A percentile compares a stretch with the other conserved stretches of the same genome.
Evolutionary conservation across 2,797 vertebrate species (phyloP).

Genomic region (Lepilemur ruficaudatus): DNA sequence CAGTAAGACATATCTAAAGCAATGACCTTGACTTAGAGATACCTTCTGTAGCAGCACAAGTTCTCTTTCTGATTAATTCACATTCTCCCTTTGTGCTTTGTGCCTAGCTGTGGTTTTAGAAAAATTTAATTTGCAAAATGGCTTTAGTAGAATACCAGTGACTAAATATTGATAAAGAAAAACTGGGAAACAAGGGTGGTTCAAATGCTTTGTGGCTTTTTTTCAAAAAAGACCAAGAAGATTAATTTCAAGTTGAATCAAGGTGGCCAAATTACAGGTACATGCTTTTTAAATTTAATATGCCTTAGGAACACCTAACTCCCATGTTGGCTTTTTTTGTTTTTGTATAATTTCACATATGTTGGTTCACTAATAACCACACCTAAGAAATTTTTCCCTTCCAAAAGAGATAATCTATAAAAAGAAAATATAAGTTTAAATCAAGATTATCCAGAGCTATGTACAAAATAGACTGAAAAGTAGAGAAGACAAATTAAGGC

Average conservation of each 20-base stretch:
- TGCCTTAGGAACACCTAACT: not conserved
- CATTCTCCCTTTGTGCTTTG: not conserved
- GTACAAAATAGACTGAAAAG: conserved; percentile 1
- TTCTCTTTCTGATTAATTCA: not conserved
- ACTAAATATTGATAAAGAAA: not conserved
- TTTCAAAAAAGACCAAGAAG: not conserved
- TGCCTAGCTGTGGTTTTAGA: not conserved
- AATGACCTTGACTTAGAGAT: not conserved
- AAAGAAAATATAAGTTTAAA: conserved; percentile 23
- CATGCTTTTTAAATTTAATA: not conserved
- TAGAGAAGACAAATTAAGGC: not conserved
- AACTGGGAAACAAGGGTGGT: not conserved
- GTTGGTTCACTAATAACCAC: not conserved
- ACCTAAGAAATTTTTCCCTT: conserved; percentile 8
- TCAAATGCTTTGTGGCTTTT: not conserved
- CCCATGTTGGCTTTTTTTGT: not conserved
- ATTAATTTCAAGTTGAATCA: not conserved
- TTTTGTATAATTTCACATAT: conserved; percentile 12
- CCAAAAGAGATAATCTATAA: not conserved
- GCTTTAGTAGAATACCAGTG: not conserved
- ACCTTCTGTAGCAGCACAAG: not conserved
- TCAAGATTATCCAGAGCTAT: conserved; percentile 1
- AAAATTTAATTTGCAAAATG: not conserved
- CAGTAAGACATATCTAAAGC: not conserved
- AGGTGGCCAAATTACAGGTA: not conserved